Evolutionary conservation across 1,140 invertebrate genomes (phyloP).

Genomic region (Solen grandis): DNA sequence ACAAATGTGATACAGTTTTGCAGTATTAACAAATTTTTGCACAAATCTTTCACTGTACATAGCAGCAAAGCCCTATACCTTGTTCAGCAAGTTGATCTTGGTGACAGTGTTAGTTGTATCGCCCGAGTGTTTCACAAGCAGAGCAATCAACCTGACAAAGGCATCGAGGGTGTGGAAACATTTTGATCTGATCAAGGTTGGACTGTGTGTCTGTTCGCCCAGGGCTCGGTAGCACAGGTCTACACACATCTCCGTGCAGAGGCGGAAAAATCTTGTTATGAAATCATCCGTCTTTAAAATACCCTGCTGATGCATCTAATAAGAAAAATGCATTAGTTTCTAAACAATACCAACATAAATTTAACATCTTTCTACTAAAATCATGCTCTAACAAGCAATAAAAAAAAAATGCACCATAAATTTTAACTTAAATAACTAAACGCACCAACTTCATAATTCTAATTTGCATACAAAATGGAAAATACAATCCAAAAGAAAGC

Average conservation of each 20-base stretch:
- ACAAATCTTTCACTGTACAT: no score
- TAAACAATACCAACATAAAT: background rate
- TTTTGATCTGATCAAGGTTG: constrained; percentile 89
- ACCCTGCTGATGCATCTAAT: constrained; percentile 96
- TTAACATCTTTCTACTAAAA: no score
- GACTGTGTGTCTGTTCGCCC: constrained; percentile 81
- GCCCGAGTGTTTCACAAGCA: constrained; percentile 95
- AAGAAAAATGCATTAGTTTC: constrained; percentile 50
- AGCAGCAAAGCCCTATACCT: no score
- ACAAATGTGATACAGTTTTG: no score
- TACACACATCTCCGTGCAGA: constrained; percentile 98
- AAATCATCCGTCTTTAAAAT: constrained; percentile 98
- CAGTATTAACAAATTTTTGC: no score
- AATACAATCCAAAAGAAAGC: background rate
- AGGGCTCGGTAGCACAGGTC: constrained; percentile 94
- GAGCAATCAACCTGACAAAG: constrained; percentile 95
- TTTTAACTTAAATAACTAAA: no score
- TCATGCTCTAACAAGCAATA: no score
- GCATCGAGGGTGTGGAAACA: constrained; percentile 98
- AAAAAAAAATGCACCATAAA: no score
- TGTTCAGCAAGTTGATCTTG: constrained; percentile 98
- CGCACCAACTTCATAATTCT: no score
- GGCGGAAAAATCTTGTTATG: constrained; percentile 97
- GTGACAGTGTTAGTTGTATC: constrained; percentile 94
- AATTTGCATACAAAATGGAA: no score